A percentile compares a stretch with the other conserved stretches of the same genome.
phyloP scores from a whole-genome alignment of 2,113 vertebrate species.

The Cygnus atratus region DNA sequence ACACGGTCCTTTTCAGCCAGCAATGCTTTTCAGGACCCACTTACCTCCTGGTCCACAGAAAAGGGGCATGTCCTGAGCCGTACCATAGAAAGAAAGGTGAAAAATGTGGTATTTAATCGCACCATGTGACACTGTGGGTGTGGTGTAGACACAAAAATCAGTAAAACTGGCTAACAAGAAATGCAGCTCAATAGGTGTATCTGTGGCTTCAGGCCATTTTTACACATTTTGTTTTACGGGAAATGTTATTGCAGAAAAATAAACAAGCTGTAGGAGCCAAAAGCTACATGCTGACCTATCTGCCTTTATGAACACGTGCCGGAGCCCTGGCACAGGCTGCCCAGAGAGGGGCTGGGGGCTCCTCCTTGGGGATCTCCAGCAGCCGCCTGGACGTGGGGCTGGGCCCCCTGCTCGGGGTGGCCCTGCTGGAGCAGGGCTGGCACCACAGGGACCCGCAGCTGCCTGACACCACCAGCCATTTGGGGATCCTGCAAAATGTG shows the following conservation, averaged over 20 bases:
- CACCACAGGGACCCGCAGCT: neutral
- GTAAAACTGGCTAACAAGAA: neutral
- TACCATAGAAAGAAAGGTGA: neutral
- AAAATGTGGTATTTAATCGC: neutral
- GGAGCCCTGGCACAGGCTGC: too few relatives aligned
- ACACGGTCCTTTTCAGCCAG: neutral
- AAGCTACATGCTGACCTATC: too few relatives aligned
- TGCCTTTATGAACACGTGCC: too few relatives aligned
- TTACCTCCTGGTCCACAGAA: neutral
- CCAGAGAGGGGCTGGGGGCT: too few relatives aligned
- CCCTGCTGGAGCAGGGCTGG: too few relatives aligned
- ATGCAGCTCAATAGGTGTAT: neutral
- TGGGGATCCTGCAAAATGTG: neutral
- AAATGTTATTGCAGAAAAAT: neutral
- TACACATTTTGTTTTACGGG: neutral
- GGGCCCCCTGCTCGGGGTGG: too few relatives aligned
- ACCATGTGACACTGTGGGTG: neutral
- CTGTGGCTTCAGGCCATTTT: neutral
- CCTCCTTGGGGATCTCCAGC: too few relatives aligned
- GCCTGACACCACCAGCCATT: neutral
- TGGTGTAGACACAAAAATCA: neutral
- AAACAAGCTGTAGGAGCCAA: too few relatives aligned
- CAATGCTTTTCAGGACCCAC: neutral
- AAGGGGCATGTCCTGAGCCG: neutral
- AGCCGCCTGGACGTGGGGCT: too few relatives aligned